Conservation (phyloP, 2,888 invertebrate species). For the Netelia melanura region DNA sequence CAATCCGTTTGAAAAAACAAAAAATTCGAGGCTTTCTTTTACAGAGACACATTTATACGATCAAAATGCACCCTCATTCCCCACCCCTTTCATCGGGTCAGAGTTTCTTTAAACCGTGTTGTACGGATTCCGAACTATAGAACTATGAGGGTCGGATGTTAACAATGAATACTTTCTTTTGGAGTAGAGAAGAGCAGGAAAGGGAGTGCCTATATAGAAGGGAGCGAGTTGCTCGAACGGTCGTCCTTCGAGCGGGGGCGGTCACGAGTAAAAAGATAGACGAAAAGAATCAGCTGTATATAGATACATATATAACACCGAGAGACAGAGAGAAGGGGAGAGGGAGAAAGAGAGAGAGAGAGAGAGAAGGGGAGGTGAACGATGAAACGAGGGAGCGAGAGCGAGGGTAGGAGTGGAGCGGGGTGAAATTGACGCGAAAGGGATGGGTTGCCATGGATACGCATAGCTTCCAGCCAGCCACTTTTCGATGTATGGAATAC, state of each 20-base stretch:
- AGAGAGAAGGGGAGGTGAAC: constrained; percentile 42
- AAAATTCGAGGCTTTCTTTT: too few species aligned
- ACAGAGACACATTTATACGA: too few species aligned
- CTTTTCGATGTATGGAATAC: constrained; percentile 72
- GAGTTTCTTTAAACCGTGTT: constrained; percentile 35
- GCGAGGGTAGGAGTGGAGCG: constrained; percentile 44
- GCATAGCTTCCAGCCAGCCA: constrained; percentile 76
- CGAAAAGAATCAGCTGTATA: not conserved
- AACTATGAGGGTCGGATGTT: constrained; percentile 51
- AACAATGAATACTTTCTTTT: constrained; percentile 67
- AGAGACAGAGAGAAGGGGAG: not conserved
- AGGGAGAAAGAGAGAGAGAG: too few species aligned
- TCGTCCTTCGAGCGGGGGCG: constrained; percentile 28
- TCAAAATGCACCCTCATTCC: not conserved
- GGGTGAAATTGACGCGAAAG: constrained; percentile 74
- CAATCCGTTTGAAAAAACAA: too few species aligned
- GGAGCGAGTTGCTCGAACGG: constrained; percentile 44
- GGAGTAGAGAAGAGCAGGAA: constrained; percentile 30
- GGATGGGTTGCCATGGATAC: constrained; percentile 82
- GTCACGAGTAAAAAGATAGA: constrained; percentile 12
- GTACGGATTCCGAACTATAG: constrained; percentile 36
- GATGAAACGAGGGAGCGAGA: constrained; percentile 52
- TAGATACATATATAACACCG: too few species aligned
- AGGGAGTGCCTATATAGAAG: constrained; percentile 43
- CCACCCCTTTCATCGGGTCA: constrained; percentile 27